Percentiles rank a stretch among this genome's conserved stretches.
Conservation (phyloP, 2,888 invertebrate species). For the Polietes domitor region DNA sequence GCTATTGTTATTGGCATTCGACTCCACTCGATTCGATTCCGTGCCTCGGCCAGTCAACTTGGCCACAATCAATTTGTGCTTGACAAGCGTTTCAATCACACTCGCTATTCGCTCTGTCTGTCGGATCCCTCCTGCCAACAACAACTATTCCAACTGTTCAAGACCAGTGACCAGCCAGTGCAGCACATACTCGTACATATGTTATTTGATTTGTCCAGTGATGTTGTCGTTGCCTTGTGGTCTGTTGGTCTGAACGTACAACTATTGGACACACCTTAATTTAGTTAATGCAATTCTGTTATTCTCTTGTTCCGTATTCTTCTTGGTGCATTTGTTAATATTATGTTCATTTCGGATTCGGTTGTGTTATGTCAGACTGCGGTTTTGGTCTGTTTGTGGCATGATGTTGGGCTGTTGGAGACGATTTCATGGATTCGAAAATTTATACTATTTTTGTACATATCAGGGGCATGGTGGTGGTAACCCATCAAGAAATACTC, state of each 20-base stretch:
- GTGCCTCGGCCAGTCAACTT: constrained; percentile 31
- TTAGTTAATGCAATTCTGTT: no score
- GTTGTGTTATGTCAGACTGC: not conserved
- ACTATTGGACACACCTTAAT: constrained; percentile 53
- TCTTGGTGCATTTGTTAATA: not conserved
- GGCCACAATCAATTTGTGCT: constrained; percentile 59
- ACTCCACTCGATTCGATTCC: not conserved
- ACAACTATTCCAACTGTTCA: not conserved
- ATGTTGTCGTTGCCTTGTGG: not conserved
- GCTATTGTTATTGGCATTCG: not conserved
- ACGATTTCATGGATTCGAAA: no score
- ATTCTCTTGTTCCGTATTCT: not conserved
- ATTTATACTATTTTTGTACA: no score
- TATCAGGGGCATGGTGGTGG: no score
- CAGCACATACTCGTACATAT: no score
- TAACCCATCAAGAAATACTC: no score
- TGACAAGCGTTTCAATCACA: constrained; percentile 61
- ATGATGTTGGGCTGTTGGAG: no score
- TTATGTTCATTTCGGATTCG: constrained; percentile 54
- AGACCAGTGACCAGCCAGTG: no score
- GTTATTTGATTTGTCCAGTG: constrained; percentile 37
- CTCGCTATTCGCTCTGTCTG: not conserved
- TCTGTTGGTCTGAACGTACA: not conserved
- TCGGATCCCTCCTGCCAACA: not conserved
- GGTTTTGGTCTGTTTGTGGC: no score